Base-by-base conservation (phyloP, 2,797 vertebrate genomes). In the Craterocephalus amniculus region DNA sequence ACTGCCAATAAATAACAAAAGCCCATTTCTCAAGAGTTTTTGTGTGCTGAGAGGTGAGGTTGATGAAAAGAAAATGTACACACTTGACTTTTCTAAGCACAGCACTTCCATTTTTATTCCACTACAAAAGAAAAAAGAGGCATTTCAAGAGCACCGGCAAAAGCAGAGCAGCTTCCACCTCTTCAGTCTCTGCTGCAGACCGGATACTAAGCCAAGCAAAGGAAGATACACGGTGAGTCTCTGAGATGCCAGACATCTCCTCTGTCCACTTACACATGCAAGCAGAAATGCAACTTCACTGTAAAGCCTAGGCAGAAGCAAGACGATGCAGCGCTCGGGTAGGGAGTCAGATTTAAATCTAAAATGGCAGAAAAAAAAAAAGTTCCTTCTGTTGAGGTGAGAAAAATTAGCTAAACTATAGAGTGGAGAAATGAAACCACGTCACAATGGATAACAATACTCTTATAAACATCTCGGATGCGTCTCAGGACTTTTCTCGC, bases 101-200 rank as follows among this genome's bases (percentile, higher is more conserved):
- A 89, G 81, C 90, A 92, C 85, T 79, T 87, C 32, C 60, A 83
- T 89, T 93, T 93, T 93, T 92, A 93, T 93, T 94, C 81, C 85
- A 93, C 93, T 93, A 92, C 91, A 90, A 93, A 89, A 89, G 13
- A 88, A 86, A 36, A n/a, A 40, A 88, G 85, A 91, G 88, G 83
- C 82, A 83, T 89, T 72, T 83, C 54, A 82, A 83, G 84, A 93
- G 87, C 89, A 93, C 85, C 79, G 45, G 76, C 76, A 72, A 75
- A 85, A 89, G 85, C 86, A 85, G 76, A 83, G 76, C 63, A 79
- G 78, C 58, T 31, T 81, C 81, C 72, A 83, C 60, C 70, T 74
- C 43, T n/a, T n/a, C n/a, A n/a, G 7, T 60, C 74, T 31, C 45
- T 22, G 4, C 61, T 62, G n/a, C 61, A 52, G 51, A 80, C 77